Conservation (phyloP, 2,888 invertebrate species). For the Malacosoma neustria region DNA sequence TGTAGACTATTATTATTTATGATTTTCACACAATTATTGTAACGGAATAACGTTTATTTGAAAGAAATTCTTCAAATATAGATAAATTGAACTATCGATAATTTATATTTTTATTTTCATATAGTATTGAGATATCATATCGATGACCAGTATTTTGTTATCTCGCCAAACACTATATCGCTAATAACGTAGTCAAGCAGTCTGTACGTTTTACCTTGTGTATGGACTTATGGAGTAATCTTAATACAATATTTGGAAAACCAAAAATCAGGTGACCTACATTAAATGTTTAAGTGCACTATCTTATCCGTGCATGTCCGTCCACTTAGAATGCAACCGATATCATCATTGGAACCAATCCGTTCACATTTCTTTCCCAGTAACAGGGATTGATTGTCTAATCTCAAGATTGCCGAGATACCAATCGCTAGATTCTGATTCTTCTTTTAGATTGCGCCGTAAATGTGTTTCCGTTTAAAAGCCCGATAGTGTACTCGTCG, state of each 20-base stretch:
- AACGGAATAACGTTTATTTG: too few relatives aligned
- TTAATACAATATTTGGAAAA: background rate
- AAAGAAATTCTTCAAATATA: too few relatives aligned
- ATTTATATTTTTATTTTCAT: too few relatives aligned
- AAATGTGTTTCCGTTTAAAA: background rate
- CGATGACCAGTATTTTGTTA: background rate
- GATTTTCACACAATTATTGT: too few relatives aligned
- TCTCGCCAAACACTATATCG: background rate
- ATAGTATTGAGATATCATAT: background rate
- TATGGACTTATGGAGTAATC: background rate
- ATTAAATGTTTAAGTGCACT: background rate
- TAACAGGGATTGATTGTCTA: background rate
- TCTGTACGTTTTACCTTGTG: background rate
- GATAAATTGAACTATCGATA: too few relatives aligned
- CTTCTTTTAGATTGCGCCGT: background rate
- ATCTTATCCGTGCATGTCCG: background rate
- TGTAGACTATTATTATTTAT: too few relatives aligned
- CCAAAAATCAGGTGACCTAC: background rate
- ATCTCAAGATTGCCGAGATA: background rate
- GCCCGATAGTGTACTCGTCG: background rate
- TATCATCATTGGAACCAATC: background rate
- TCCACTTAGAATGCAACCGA: background rate
- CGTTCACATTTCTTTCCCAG: background rate
- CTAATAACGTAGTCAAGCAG: background rate
- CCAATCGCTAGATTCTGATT: background rate